Base-by-base conservation (phyloP, 1,140 invertebrate species). In the Zaprionus ghesquierei region DNA sequence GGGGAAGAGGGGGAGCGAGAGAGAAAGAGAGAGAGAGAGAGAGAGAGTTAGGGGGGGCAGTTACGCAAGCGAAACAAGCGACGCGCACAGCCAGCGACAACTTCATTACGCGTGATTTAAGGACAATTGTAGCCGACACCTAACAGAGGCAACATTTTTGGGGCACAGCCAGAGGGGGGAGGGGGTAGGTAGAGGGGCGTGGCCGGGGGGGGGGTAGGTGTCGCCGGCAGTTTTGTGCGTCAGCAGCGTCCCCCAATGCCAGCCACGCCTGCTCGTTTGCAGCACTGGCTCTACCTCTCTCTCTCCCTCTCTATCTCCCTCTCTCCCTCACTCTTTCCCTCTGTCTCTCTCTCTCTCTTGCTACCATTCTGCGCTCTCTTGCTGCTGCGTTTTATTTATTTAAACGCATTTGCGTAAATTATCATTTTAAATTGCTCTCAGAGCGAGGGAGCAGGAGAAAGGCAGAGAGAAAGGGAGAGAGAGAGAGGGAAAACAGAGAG, bases 81-180 rank as follows among this genome's bases (percentile, higher is more conserved):
- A 71, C 61, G 55, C 75, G 73, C 46, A 81, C 82, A 90, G 69
- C 73, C 82, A 90, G 69, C 73, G 71, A 90, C 89, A 90, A 90
- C 89, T 90, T 90, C 89, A 90, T 90, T 90, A 90, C 84, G 89
- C 85, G 84, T 90, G 89, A 90, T 90, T 90, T 90, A 90, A 76
- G 84, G 79, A 89, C 85, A 89, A 89, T 89, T 81, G 84, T 89
- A 80, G 84, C 77, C 85, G 58, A 75, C 82, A 89, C 85, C 85
- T 89, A 75, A 66, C 51, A 58, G 54, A 23, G 38, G 25, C 18
- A 69, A 68, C 69, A 53, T 72, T 56, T 66, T 44, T n/a, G 29
- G 29, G 10, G 15, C 0, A 13, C 25, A 18, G 56, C 9, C 13
- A 15, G 46, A 2, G 15, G 23, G 5, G 9, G 55, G 33, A 1